Percentiles rank a stretch among this genome's conserved stretches.
phyloP scores from a whole-genome alignment of 1,140 invertebrate genomes.

The Drosophila pandora region DNA sequence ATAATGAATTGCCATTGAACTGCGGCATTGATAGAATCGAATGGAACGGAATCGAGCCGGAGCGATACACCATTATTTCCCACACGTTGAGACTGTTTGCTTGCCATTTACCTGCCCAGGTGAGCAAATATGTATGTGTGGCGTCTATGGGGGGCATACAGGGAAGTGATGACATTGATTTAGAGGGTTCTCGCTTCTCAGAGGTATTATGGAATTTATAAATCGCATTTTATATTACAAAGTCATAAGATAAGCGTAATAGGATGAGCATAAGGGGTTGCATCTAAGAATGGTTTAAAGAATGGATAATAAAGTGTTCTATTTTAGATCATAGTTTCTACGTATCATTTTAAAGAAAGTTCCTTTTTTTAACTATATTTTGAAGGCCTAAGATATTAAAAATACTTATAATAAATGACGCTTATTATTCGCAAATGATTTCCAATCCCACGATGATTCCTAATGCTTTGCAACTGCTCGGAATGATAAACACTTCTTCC shows the following conservation, averaged over 20 bases:
- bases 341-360: too few species aligned
- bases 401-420: not conserved
- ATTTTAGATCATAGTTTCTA: too few species aligned
- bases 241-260: not conserved
- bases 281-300: not conserved
- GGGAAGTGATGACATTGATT: conserved; percentile 32
- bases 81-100: conserved; percentile 26
- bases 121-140: conserved; percentile 22
- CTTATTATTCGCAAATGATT: not conserved
- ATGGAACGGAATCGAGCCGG: conserved; percentile 26
- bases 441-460: conserved; percentile 13
- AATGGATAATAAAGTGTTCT: too few species aligned
- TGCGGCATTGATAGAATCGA: conserved; percentile 33
- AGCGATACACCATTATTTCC: conserved; percentile 44
- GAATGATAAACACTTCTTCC: conserved; percentile 15
- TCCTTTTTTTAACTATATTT: too few species aligned
- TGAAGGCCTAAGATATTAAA: too few species aligned
- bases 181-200: conserved; percentile 4
- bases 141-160: not conserved
- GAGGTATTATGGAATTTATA: conserved; percentile 10
- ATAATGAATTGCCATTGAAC: conserved; percentile 80
- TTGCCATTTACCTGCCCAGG: conserved; percentile 38
- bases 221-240: conserved; percentile 12
- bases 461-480: conserved; percentile 16
- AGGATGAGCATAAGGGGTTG: not conserved